Evolutionary conservation across 2,888 invertebrate genomes (phyloP).

Genomic region (Miltochrista miniata): DNA sequence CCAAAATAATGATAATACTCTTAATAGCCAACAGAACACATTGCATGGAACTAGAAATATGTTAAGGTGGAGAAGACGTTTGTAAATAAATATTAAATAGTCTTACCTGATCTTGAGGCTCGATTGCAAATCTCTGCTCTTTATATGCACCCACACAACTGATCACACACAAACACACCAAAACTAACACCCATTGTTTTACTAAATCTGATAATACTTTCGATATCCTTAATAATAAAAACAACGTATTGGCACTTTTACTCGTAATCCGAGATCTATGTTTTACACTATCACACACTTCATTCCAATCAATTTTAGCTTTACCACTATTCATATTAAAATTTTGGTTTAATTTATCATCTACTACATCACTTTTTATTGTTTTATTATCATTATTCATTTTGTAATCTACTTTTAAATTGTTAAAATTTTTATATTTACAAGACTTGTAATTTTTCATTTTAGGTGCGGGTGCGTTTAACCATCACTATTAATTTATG

Average conservation of each 20-base stretch:
- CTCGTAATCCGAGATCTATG: conserved; percentile 54
- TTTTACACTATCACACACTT: conserved; percentile 14
- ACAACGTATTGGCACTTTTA: conserved; percentile 69
- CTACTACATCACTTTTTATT: conserved; percentile 7
- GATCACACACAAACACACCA: conserved; percentile 42
- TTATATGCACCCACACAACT: conserved; percentile 53
- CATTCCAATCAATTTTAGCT: conserved; percentile 16
- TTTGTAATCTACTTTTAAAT: conserved; percentile 6
- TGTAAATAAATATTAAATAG: background rate
- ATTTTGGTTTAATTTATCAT: conserved; percentile 10
- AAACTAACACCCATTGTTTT: conserved; percentile 51
- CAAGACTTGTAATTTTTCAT: conserved; percentile 18
- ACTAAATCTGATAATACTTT: conserved; percentile 31
- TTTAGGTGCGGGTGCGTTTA: conserved; percentile 15
- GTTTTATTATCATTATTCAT: conserved; percentile 4
- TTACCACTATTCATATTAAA: conserved; percentile 19
- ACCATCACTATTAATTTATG: background rate
- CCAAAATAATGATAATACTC: too few relatives aligned
- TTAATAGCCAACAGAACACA: too few relatives aligned
- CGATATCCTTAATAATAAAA: conserved; percentile 69
- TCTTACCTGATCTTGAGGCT: conserved; percentile 77
- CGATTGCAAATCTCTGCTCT: conserved; percentile 76
- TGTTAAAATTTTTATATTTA: conserved; percentile 9
- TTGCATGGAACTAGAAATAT: too few relatives aligned
- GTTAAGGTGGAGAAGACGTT: too few relatives aligned